Conservation (phyloP, 2,113 vertebrate species). For the Uropsilus gracilis region DNA sequence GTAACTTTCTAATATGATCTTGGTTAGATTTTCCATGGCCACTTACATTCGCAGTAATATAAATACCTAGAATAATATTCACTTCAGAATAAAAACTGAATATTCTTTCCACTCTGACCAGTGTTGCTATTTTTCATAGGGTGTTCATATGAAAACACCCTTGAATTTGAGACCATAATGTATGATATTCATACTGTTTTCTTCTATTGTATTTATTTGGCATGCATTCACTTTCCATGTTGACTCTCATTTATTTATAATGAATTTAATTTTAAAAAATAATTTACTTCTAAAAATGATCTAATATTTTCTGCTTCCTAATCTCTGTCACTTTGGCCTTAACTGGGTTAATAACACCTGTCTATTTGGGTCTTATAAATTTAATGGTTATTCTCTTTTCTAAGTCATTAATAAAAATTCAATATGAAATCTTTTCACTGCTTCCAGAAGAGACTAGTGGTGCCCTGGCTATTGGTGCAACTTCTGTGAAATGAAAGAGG, state of each 20-base stretch:
- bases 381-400: background rate
- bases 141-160: background rate
- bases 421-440: background rate
- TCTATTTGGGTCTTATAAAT: background rate
- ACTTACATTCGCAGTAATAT: background rate
- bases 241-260: background rate
- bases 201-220: background rate
- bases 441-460: background rate
- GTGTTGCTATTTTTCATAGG: background rate
- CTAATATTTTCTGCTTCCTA: background rate
- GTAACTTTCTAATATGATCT: background rate
- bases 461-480: background rate
- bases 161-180: background rate
- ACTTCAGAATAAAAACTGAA: background rate
- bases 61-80: background rate
- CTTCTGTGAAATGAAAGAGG: background rate
- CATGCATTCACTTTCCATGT: background rate
- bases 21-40: background rate
- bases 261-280: too few relatives aligned
- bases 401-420: background rate
- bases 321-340: background rate
- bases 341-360: background rate
- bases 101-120: background rate
- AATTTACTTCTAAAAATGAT: too few relatives aligned
- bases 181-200: background rate